These are phyloP conservation scores for Trichoplax adhaerens DNA, from an alignment of 37 sponge, comb jelly and placozoan species.

Conservation along the genomic window DNA sequence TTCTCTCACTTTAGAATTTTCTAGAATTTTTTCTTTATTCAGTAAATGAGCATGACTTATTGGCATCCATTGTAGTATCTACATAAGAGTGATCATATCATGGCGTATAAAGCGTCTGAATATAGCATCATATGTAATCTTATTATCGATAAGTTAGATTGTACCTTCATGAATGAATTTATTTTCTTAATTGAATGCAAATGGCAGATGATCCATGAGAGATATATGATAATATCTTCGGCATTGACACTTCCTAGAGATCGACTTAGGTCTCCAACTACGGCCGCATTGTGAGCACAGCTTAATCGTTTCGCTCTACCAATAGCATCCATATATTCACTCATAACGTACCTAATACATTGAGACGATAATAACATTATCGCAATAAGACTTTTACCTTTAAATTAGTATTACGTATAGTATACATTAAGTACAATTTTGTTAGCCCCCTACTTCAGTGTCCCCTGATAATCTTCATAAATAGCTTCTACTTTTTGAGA, in stretches of 20 bases:
- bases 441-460: conserved; percentile 24
- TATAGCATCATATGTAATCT: no score
- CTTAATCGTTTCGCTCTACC: conserved; percentile 22
- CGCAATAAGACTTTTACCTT: no score
- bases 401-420: no score
- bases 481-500: conserved; percentile 18
- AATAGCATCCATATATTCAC: conserved; percentile 32
- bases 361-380: no score
- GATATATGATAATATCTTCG: conserved; percentile 40
- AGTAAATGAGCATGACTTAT: no score
- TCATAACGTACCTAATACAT: conserved; percentile 14
- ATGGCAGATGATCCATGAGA: conserved; percentile 30
- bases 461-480: conserved; percentile 11
- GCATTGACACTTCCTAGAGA: conserved; percentile 7
- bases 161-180: conserved; percentile 21
- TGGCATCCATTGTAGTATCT: no score
- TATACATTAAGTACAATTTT: no score
- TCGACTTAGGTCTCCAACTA: conserved; percentile 13
- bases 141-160: no score
- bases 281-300: not conserved
- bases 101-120: no score
- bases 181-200: conserved; percentile 18
- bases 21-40: no score
- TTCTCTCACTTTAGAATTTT: no score
- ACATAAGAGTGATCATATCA: no score